A percentile compares a stretch with the other conserved stretches of the same genome.
phyloP scores from a whole-genome alignment of 1,140 invertebrate genomes.

The Pollicipes pollicipes region DNA sequence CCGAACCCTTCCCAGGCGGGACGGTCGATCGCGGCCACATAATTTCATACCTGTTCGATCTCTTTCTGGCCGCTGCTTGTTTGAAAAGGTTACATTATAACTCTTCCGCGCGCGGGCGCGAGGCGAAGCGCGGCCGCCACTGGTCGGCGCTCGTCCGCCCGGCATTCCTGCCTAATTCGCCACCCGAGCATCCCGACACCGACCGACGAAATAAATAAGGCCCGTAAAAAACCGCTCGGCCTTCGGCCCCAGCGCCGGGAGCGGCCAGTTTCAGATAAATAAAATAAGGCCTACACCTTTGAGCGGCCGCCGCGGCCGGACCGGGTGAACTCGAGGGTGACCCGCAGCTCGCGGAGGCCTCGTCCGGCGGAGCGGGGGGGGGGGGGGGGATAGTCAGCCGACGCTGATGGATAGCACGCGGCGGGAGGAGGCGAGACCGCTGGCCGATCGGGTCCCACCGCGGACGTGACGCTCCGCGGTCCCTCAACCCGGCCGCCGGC shows the following conservation, averaged over 20 bases:
- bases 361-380: no score
- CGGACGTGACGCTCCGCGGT: no score
- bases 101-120: neutral
- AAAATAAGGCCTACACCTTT: neutral
- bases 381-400: no score
- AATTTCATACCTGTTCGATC: slow-evolving; percentile 2
- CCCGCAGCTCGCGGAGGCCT: no score
- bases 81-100: neutral
- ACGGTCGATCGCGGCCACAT: neutral
- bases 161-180: neutral
- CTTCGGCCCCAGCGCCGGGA: neutral
- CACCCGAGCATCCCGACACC: neutral
- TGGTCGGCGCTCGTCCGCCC: no score
- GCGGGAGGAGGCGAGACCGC: neutral
- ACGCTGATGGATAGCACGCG: neutral
- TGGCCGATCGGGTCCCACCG: neutral
- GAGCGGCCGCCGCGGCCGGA: no score
- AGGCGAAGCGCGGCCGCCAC: neutral
- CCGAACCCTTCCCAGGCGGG: neutral
- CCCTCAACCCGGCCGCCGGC: no score
- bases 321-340: neutral
- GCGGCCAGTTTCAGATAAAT: neutral
- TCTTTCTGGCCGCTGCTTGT: neutral
- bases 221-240: neutral
- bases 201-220: neutral